Evolutionary conservation across 2,888 invertebrate genomes (phyloP), one percentile per base, ranked within the genome.

Genomic region (Eucera pruinosa): DNA sequence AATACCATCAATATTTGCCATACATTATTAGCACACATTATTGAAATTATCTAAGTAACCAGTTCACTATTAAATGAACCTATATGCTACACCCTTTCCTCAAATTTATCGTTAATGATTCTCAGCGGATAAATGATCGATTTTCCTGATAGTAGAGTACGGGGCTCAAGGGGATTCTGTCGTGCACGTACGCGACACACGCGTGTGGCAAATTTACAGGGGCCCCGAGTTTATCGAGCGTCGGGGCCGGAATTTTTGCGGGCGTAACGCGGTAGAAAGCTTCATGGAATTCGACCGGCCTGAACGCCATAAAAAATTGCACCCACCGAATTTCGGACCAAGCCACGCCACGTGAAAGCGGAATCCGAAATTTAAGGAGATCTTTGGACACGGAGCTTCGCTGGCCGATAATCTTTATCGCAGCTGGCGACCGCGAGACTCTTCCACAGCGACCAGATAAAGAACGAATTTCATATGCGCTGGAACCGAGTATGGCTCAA

Each of bases 261-360:
- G 61, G 70, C 64, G 83, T 81, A 80, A 77, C 77, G 70, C 77
- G 70, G 82, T 80, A 71, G 81, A 82, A 70, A 80, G 79, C 64
- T 58, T 23, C 57, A n/a, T 20, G 76, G 80, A 76, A 82, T 76
- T 60, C 48, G 39, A 45, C 27, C 41, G 47, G 3, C 18, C 25
- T 20, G 61, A 23, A 2, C n/a, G 2, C 23, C 30, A 30, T 62
- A 65, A 77, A 65, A 74, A 73, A 67, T 67, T 54, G 45, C 73
- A 48, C 11, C 50, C 47, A 27, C 20, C 58, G 67, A 66, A 65
- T 65, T 30, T 58, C 55, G 33, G 36, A 6, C 27, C 39, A 20
- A n/a, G 13, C 18, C 43, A 27, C n/a, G 27, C n/a, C 23, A 5
- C 55, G 77, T 65, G 80, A 72, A 80, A 80, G 70, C 54, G 48